Evolutionary conservation across 2,113 vertebrate species (phyloP).

Genomic region (Cryptoleucopteryx plumbea): DNA sequence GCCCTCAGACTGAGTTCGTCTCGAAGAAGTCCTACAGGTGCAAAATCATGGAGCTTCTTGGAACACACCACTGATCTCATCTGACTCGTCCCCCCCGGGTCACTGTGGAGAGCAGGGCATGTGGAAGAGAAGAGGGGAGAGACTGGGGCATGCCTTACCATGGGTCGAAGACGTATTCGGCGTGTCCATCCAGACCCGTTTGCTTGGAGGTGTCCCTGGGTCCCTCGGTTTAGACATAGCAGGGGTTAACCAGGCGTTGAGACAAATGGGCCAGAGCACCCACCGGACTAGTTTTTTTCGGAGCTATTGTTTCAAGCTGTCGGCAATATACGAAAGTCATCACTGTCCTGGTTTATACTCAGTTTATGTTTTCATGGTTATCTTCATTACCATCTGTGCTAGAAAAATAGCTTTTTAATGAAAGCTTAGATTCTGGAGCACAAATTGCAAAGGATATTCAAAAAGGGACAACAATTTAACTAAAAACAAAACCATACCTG

Average conservation of each 20-base stretch:
- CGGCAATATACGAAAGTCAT: accelerated
- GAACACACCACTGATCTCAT: background rate
- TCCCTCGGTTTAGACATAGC: background rate
- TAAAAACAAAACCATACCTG: background rate
- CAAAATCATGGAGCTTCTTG: background rate
- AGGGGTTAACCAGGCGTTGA: background rate
- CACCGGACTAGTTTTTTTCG: background rate
- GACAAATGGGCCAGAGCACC: background rate
- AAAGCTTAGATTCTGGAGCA: background rate
- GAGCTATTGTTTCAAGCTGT: background rate
- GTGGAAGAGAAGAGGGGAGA: accelerated
- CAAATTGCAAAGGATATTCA: background rate
- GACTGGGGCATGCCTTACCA: accelerated
- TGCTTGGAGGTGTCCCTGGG: background rate
- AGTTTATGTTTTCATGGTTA: background rate
- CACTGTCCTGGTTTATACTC: background rate
- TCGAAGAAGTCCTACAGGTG: background rate
- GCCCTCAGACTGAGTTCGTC: background rate
- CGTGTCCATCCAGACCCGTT: background rate
- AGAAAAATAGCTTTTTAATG: background rate
- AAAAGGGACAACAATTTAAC: background rate
- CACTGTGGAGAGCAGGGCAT: background rate
- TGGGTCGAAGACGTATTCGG: accelerated
- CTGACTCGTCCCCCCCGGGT: background rate
- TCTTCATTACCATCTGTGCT: background rate